These are phyloP conservation scores for Potamilus streckersoni DNA, from an alignment of 1,140 invertebrate species.

Conservation along the genomic window DNA sequence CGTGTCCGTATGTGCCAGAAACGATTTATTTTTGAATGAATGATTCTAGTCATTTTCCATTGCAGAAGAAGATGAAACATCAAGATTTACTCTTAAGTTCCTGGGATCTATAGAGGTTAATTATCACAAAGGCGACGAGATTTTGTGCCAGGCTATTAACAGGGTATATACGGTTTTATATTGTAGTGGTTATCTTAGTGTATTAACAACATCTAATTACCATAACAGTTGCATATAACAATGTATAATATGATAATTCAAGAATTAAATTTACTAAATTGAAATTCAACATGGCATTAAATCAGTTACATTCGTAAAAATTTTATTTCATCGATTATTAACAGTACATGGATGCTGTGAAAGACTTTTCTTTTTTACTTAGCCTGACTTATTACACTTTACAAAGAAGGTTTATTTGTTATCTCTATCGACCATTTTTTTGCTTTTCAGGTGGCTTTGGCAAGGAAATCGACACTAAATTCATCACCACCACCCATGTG, in stretches of 20 bases:
- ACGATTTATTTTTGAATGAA: neutral
- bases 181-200: too few species aligned
- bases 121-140: slow-evolving; percentile 85
- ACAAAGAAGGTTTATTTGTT: too few species aligned
- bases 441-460: slow-evolving; percentile 47
- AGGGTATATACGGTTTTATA: slow-evolving; percentile 64
- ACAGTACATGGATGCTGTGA: too few species aligned
- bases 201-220: too few species aligned
- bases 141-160: slow-evolving; percentile 72
- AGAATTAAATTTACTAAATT: too few species aligned
- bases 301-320: too few species aligned
- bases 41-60: slow-evolving; percentile 3
- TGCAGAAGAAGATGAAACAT: slow-evolving; percentile 52
- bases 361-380: neutral
- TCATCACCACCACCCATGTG: slow-evolving; percentile 52
- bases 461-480: slow-evolving; percentile 39
- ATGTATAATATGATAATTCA: too few species aligned
- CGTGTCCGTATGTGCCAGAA: neutral
- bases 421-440: too few species aligned
- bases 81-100: slow-evolving; percentile 88
- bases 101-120: slow-evolving; percentile 95
- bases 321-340: too few species aligned
- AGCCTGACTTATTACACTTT: neutral
- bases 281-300: too few species aligned
- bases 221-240: too few species aligned